phyloP scores from a whole-genome alignment of 2,797 vertebrate genomes.

The Apodemus agrarius region DNA sequence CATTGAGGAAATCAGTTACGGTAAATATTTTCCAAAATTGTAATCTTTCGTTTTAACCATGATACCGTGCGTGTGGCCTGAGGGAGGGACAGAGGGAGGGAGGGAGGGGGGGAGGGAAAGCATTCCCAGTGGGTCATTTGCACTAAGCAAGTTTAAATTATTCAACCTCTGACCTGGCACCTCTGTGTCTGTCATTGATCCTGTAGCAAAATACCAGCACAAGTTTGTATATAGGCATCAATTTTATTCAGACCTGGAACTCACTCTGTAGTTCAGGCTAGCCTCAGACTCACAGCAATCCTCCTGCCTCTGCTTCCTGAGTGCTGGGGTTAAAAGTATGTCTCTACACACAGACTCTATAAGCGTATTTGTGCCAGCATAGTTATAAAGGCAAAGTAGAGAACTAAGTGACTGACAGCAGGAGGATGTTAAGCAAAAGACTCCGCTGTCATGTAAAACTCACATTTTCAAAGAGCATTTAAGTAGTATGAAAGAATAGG shows the following conservation, averaged over 20 bases:
- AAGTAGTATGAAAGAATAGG: neutral
- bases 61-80: neutral
- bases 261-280: neutral
- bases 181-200: conserved; percentile 47
- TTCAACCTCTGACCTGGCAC: neutral
- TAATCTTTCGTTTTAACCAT: neutral
- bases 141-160: neutral
- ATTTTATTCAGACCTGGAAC: neutral
- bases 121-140: neutral
- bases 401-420: neutral
- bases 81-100: neutral
- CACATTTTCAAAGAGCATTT: conserved; percentile 31
- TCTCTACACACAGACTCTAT: neutral
- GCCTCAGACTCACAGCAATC: neutral
- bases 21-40: neutral
- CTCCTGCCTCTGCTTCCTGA: neutral
- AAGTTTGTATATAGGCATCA: conserved; percentile 4
- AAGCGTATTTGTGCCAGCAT: neutral
- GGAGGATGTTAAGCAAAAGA: neutral
- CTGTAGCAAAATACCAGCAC: neutral
- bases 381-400: neutral
- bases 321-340: neutral
- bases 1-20: conserved; percentile 2
- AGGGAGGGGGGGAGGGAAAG: neutral
- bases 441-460: conserved; percentile 14